Conservation (phyloP, 2,797 vertebrate species). For the Pampus argenteus region DNA sequence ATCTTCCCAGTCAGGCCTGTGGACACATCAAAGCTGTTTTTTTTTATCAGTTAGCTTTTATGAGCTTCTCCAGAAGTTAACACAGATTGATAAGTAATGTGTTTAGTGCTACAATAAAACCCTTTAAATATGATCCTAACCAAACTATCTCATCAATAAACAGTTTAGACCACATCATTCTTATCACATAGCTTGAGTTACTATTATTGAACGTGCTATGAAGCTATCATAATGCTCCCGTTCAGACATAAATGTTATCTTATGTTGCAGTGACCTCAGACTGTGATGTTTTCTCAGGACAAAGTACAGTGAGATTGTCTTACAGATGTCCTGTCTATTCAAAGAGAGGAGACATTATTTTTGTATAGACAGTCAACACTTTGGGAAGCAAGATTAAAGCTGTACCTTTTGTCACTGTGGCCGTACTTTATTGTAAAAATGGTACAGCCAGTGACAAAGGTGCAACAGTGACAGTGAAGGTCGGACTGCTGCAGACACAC, state of each 20-base stretch:
- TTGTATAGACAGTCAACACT: conserved; percentile 35
- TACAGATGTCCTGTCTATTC: conserved; percentile 32
- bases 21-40: conserved; percentile 55
- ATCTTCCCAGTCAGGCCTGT: conserved; percentile 93
- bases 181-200: neutral
- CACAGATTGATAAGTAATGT: conserved; percentile 5
- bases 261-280: conserved; percentile 20
- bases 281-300: conserved; percentile 27
- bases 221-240: neutral
- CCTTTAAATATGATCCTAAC: neutral
- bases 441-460: conserved; percentile 22
- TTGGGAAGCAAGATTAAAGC: conserved; percentile 28
- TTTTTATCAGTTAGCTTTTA: conserved; percentile 27
- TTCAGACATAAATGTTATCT: conserved; percentile 8
- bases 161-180: neutral
- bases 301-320: conserved; percentile 46
- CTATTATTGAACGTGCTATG: neutral
- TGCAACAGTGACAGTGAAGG: conserved; percentile 63
- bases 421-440: conserved; percentile 14
- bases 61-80: conserved; percentile 14
- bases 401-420: conserved; percentile 23
- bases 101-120: conserved; percentile 46
- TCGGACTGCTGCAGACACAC: conserved; percentile 65
- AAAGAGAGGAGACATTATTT: conserved; percentile 28
- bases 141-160: neutral